These are phyloP conservation scores for Peribatodes rhomboidaria DNA, from an alignment of 2,888 invertebrate genomes.

Conservation along the genomic window DNA sequence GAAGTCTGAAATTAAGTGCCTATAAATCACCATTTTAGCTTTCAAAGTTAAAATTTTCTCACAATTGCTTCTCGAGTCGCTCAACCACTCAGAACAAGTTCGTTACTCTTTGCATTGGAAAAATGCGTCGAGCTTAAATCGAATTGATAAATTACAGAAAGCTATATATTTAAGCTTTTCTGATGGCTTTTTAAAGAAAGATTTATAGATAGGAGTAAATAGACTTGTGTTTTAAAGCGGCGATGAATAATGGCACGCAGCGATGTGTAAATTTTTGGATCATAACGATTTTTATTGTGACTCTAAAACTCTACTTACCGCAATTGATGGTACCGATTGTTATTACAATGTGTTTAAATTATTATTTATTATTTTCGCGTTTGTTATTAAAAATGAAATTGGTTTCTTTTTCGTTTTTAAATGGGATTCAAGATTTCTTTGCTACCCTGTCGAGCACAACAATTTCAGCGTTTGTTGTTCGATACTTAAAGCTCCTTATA, in stretches of 20 bases:
- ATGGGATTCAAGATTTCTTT: too few relatives aligned
- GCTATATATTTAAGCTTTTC: slow-evolving; percentile 27
- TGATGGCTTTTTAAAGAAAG: slow-evolving; percentile 26
- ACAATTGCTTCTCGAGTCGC: slow-evolving; percentile 49
- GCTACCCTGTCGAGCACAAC: too few relatives aligned
- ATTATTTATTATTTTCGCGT: neutral
- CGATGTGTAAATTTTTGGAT: slow-evolving; percentile 37
- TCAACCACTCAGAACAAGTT: slow-evolving; percentile 44
- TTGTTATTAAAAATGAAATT: too few relatives aligned
- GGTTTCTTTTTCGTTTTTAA: too few relatives aligned
- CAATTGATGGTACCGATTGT: neutral
- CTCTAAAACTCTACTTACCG: neutral
- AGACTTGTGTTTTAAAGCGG: slow-evolving; percentile 21
- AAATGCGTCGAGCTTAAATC: slow-evolving; percentile 45
- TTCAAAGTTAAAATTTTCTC: slow-evolving; percentile 40
- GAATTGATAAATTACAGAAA: slow-evolving; percentile 40
- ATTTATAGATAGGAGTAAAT: slow-evolving; percentile 32
- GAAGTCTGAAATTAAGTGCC: slow-evolving; percentile 60
- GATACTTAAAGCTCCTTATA: too few relatives aligned
- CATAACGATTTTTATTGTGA: slow-evolving; percentile 9
- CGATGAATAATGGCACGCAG: slow-evolving; percentile 28
- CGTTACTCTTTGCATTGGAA: slow-evolving; percentile 51
- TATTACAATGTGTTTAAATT: neutral
- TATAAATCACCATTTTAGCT: slow-evolving; percentile 59
- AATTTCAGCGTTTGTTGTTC: too few relatives aligned